Percentiles rank a stretch among this genome's conserved stretches.
Evolutionary conservation across 2,113 vertebrate species (phyloP).

Genomic region (Polypterus senegalus): DNA sequence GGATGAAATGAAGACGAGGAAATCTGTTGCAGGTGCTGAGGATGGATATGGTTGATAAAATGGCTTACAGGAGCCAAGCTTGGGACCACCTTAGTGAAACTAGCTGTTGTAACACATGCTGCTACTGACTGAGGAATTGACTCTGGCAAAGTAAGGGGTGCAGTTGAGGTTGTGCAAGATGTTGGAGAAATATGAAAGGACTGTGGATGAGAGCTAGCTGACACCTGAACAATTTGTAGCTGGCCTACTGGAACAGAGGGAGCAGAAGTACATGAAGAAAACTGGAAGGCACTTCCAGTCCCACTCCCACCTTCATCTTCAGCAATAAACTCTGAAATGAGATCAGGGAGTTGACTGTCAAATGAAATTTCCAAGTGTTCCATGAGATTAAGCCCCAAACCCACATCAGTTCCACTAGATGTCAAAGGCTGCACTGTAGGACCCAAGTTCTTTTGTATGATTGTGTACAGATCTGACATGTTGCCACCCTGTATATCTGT

Average conservation of each 20-base stretch:
- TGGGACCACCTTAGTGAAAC: neutral
- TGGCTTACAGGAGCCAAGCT: conserved; percentile 26
- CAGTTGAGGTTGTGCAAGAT: neutral
- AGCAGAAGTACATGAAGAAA: neutral
- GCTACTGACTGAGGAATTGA: neutral
- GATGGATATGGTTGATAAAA: conserved; percentile 41
- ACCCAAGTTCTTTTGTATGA: conserved; percentile 23
- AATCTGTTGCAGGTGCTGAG: conserved; percentile 26
- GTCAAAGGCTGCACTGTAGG: conserved; percentile 8
- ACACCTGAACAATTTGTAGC: neutral
- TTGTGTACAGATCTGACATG: conserved; percentile 22
- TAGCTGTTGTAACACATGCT: too few relatives aligned
- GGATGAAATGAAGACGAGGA: conserved; percentile 38
- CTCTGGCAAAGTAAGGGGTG: neutral
- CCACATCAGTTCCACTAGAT: neutral
- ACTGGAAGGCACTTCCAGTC: neutral
- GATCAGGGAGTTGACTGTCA: conserved; percentile 69
- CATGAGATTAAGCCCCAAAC: neutral
- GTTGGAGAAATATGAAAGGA: neutral
- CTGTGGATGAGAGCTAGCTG: neutral
- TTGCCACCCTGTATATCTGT: neutral
- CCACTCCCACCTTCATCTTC: conserved; percentile 32
- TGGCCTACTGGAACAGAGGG: neutral
- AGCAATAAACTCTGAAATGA: conserved; percentile 70
- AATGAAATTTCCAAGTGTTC: conserved; percentile 64